Evolutionary conservation across 2,888 invertebrate species (phyloP).

Genomic region (Caenorhabditis panamensis): DNA sequence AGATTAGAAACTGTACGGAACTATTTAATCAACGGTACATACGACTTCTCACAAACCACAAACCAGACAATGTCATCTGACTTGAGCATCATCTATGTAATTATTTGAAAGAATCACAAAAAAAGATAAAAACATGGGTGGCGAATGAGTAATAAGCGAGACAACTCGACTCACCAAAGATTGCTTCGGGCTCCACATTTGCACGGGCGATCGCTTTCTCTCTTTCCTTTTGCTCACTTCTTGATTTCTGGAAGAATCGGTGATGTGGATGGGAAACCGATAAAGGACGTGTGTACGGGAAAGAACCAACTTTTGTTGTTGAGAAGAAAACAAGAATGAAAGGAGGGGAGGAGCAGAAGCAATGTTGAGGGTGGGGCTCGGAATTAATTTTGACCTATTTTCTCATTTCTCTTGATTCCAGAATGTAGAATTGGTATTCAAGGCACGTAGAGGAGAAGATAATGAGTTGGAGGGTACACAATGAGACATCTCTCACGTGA

Average conservation of each 20-base stretch:
- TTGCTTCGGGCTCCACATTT: conserved; percentile 57
- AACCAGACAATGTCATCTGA: no score
- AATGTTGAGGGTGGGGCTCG: conserved; percentile 13
- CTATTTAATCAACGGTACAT: no score
- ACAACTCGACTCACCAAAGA: conserved; percentile 51
- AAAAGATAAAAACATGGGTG: conserved; percentile 24
- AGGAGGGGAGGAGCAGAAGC: background rate
- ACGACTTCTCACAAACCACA: no score
- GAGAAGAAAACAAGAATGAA: conserved; percentile 17
- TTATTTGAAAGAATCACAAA: no score
- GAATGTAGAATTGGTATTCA: conserved; percentile 35
- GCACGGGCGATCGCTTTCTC: conserved; percentile 18
- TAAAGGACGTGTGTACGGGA: background rate
- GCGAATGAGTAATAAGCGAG: conserved; percentile 37
- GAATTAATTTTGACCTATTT: conserved; percentile 44
- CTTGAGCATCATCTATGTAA: no score
- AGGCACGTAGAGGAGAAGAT: conserved; percentile 26
- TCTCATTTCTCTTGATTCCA: conserved; percentile 34
- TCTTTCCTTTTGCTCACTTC: background rate
- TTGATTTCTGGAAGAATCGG: conserved; percentile 19
- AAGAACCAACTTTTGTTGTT: conserved; percentile 24
- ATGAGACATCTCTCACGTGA: background rate
- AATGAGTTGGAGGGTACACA: conserved; percentile 19
- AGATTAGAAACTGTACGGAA: no score
- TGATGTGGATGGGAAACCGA: conserved; percentile 20